Conservation (phyloP, 2,113 vertebrate genomes). For the Hemiscyllium ocellatum region DNA sequence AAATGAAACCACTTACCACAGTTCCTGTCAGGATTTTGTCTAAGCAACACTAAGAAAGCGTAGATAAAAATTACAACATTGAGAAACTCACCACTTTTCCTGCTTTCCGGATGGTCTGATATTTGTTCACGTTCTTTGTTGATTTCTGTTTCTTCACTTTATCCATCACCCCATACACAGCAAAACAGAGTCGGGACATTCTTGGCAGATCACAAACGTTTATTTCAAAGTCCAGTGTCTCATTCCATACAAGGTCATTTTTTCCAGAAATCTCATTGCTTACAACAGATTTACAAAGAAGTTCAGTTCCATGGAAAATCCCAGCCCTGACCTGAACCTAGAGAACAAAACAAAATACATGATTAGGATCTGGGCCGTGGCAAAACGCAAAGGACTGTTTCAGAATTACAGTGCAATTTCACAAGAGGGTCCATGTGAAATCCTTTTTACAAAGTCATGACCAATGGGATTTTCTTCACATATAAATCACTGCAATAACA, state of each 20-base stretch:
- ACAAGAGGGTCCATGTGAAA: background rate
- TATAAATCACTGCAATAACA: background rate
- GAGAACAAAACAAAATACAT: constrained; percentile 4
- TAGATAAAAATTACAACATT: background rate
- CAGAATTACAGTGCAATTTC: constrained; percentile 35
- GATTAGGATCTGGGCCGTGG: constrained; percentile 42
- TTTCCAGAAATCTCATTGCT: constrained; percentile 82
- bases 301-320: constrained; percentile 93
- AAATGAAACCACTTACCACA: background rate
- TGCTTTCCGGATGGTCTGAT: constrained; percentile 95
- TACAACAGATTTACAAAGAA: constrained; percentile 82
- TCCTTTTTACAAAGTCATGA: background rate
- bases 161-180: constrained; percentile 88
- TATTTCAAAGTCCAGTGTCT: constrained; percentile 85
- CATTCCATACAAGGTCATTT: constrained; percentile 82
- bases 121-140: constrained; percentile 83
- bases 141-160: constrained; percentile 91
- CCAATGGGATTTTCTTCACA: background rate
- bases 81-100: constrained; percentile 81
- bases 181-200: constrained; percentile 94
- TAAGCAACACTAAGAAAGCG: background rate
- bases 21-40: background rate
- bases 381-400: background rate
- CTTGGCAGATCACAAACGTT: constrained; percentile 81
- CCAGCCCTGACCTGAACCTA: constrained; percentile 93